These are phyloP conservation scores for Cotesia congregata DNA, from an alignment of 2,888 invertebrate genomes.

Conservation along the genomic window DNA sequence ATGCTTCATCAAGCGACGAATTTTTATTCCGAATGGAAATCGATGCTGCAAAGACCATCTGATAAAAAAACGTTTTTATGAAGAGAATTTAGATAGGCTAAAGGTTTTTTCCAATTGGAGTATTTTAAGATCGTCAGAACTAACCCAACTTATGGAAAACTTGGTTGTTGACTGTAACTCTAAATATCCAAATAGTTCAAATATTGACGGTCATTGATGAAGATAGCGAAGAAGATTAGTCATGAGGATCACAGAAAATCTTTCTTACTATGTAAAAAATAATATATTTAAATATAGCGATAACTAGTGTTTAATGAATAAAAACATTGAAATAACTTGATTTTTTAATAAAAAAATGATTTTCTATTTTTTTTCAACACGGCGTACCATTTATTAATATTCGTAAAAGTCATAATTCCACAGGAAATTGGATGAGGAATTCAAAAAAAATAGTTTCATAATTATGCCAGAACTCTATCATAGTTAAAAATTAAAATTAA, in stretches of 20 bases:
- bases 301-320: neutral
- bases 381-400: neutral
- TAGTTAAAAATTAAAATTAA: no score
- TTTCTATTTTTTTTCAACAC: neutral
- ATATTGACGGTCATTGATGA: neutral
- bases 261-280: neutral
- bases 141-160: conserved; percentile 28
- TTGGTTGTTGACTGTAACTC: conserved; percentile 33
- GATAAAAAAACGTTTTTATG: conserved; percentile 49
- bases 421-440: no score
- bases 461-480: no score
- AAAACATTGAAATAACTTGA: neutral
- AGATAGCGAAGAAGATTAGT: neutral
- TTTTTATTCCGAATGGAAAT: conserved; percentile 49
- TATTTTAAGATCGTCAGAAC: conserved; percentile 7
- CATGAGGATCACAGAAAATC: neutral
- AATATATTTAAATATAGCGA: neutral
- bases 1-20: conserved; percentile 41
- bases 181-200: no score
- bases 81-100: conserved; percentile 37
- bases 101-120: conserved; percentile 32
- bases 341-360: neutral
- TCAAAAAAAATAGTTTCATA: no score
- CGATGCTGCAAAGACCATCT: conserved; percentile 49
- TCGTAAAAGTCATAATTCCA: no score